phyloP scores from a whole-genome alignment of 92 coral and sea anemone genomes.

The Phymanthus crucifer region DNA sequence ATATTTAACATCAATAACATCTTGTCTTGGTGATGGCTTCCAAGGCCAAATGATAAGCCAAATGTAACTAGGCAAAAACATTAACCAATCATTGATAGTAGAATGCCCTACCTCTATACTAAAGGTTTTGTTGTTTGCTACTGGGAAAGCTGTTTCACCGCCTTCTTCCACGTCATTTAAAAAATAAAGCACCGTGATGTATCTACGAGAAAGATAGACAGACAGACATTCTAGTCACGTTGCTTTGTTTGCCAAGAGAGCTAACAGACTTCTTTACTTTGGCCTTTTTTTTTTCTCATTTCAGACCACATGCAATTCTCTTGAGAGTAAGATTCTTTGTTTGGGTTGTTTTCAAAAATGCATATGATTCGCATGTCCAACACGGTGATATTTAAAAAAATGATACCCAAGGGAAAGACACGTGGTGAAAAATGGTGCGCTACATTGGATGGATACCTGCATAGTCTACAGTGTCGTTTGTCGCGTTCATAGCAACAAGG shows the following conservation, averaged over 20 bases:
- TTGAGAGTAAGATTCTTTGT: no score
- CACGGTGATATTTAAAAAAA: no score
- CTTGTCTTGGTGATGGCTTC: no score
- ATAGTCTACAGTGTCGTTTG: constrained; percentile 75
- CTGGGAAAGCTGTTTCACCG: constrained; percentile 96
- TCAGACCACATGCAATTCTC: no score
- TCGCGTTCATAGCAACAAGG: constrained; percentile 81
- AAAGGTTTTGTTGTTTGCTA: constrained; percentile 83
- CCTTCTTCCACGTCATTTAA: constrained; percentile 94
- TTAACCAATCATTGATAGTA: not conserved
- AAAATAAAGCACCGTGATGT: constrained; percentile 84
- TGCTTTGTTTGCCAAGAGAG: not conserved
- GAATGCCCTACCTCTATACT: constrained; percentile 54
- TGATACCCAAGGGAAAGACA: no score
- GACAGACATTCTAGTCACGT: not conserved
- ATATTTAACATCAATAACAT: no score
- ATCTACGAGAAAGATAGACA: constrained; percentile 38
- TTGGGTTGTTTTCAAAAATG: no score
- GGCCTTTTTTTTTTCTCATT: no score
- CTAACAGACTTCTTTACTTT: no score
- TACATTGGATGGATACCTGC: no score
- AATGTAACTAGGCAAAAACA: not conserved
- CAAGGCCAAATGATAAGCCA: not conserved
- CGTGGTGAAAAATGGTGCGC: no score
- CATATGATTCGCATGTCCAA: no score